Evolutionary conservation across 2,797 vertebrate genomes (phyloP).

Genomic region (Chromobotia macracanthus): DNA sequence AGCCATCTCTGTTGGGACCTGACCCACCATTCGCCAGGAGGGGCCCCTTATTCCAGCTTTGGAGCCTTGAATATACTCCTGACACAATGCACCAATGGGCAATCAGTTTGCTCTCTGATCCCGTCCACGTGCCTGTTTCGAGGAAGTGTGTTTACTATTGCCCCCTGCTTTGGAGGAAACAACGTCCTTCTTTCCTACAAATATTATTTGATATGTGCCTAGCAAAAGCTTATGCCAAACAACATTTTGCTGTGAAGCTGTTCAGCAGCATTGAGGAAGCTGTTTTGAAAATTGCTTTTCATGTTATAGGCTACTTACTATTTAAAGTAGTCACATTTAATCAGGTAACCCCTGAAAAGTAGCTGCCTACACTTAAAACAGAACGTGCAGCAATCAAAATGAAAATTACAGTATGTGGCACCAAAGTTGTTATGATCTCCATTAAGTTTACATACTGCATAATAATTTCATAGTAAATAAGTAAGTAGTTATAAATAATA

Average conservation of each 20-base stretch:
- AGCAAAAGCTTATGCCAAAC: background rate
- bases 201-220: conserved; percentile 19
- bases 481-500: no score
- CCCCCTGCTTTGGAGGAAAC: conserved; percentile 25
- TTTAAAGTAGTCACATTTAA: no score
- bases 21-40: conserved; percentile 49
- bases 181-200: background rate
- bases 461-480: no score
- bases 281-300: background rate
- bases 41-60: conserved; percentile 39
- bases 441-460: no score
- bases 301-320: background rate
- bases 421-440: background rate
- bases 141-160: conserved; percentile 36
- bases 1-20: conserved; percentile 39
- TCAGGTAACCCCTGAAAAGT: background rate
- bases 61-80: conserved; percentile 46
- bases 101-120: conserved; percentile 50
- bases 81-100: conserved; percentile 49
- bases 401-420: background rate
- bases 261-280: background rate
- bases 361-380: background rate
- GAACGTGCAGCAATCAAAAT: background rate
- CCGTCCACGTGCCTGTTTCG: conserved; percentile 45
- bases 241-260: background rate